Conservation (phyloP, 2,113 vertebrate species). For the Gymnobelideus leadbeateri region DNA sequence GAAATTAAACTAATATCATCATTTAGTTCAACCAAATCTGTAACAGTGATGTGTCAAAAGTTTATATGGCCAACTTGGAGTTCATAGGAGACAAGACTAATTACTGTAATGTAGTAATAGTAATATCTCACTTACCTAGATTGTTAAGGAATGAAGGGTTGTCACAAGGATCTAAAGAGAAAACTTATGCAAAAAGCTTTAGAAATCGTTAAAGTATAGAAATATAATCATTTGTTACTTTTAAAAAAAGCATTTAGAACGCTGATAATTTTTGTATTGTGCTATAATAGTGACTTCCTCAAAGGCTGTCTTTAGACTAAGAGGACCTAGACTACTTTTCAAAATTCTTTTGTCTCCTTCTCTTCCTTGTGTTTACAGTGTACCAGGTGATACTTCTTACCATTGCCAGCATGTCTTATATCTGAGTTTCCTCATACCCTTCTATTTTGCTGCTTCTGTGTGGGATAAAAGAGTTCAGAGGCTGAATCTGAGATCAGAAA, state of each 20-base stretch:
- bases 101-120: neutral
- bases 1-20: neutral
- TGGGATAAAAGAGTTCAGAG: too few species aligned
- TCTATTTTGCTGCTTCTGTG: neutral
- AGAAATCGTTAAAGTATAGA: neutral
- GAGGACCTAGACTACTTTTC: neutral
- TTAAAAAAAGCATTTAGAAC: neutral
- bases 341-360: neutral
- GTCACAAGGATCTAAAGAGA: neutral
- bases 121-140: constrained; percentile 16
- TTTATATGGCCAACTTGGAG: neutral
- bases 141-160: neutral
- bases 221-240: neutral
- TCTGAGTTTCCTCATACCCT: neutral
- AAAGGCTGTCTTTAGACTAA: neutral
- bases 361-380: neutral
- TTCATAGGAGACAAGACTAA: constrained; percentile 22
- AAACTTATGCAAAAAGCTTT: neutral
- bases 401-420: neutral
- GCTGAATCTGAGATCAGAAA: too few species aligned
- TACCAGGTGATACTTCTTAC: neutral
- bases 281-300: neutral
- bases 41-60: neutral
- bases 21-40: neutral
- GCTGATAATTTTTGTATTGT: neutral